Conservation (phyloP, 92 coral and sea anemone genomes). For the Porites rus region DNA sequence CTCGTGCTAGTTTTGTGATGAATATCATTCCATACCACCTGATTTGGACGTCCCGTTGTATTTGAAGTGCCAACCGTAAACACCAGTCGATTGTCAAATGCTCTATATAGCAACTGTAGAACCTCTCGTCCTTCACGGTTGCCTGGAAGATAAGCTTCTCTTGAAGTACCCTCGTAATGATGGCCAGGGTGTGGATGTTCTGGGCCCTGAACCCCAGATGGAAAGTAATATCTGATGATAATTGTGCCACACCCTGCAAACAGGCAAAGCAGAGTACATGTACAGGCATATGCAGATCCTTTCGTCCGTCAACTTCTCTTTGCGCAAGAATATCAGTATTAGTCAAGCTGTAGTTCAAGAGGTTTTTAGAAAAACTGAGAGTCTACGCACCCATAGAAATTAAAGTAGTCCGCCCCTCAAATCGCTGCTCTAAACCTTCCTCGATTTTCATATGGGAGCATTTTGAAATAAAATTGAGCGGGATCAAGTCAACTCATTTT, state of each 20-base stretch:
- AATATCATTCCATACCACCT: constrained; percentile 84
- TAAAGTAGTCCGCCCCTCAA: too few relatives aligned
- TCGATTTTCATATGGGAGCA: too few relatives aligned
- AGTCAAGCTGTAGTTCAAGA: too few relatives aligned
- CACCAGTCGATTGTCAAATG: constrained; percentile 80
- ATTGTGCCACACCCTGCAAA: constrained; percentile 45
- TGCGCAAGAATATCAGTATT: too few relatives aligned
- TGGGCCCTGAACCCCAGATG: constrained; percentile 55
- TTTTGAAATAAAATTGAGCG: too few relatives aligned
- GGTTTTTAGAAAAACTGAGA: too few relatives aligned
- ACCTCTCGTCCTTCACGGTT: constrained; percentile 75
- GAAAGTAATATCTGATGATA: constrained; percentile 44
- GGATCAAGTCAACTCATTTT: too few relatives aligned
- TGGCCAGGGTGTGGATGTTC: constrained; percentile 86
- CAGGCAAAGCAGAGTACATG: background rate
- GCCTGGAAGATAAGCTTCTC: constrained; percentile 76
- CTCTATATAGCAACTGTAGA: constrained; percentile 64
- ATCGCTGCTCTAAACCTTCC: too few relatives aligned
- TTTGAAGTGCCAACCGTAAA: constrained; percentile 80
- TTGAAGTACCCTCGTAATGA: constrained; percentile 55
- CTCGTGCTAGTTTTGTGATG: constrained; percentile 75
- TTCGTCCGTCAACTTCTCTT: too few relatives aligned
- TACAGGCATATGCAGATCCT: too few relatives aligned
- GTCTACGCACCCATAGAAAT: too few relatives aligned
- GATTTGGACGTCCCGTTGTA: constrained; percentile 60